Percentiles rank a stretch among this genome's conserved stretches.
Conservation (phyloP, 92 coral and sea anemone species). For the Epizoanthus stellaris region DNA sequence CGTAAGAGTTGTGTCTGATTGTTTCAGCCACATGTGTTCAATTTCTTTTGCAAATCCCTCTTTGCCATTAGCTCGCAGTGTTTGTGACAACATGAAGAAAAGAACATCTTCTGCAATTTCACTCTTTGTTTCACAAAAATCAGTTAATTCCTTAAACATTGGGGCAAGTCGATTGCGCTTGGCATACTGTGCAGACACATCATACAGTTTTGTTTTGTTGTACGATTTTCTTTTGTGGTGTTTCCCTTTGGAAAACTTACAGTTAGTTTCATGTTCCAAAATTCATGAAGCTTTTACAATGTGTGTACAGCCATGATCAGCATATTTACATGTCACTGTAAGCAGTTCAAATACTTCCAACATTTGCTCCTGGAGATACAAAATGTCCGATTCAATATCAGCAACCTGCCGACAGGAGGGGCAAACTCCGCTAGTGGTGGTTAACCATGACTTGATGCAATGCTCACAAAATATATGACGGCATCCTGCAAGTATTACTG, state of each 20-base stretch:
- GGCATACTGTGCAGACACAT: conserved; percentile 42
- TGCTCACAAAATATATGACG: too few species aligned
- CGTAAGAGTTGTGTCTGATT: conserved; percentile 29
- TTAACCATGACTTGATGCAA: conserved; percentile 29
- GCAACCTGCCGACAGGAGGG: conserved; percentile 46
- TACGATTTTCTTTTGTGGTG: conserved; percentile 31
- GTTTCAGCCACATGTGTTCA: conserved; percentile 26
- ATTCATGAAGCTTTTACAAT: background rate
- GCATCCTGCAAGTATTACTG: conserved; percentile 12
- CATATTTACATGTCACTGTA: conserved; percentile 23
- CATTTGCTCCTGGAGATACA: conserved; percentile 30
- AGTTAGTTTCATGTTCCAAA: conserved; percentile 18
- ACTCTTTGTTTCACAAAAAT: conserved; percentile 29
- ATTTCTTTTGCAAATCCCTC: conserved; percentile 17
- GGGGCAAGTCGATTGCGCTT: conserved; percentile 1
- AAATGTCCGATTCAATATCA: conserved; percentile 14
- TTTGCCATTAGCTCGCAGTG: conserved; percentile 29
- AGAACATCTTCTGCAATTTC: conserved; percentile 44
- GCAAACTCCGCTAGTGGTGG: conserved; percentile 47
- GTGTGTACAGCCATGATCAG: conserved; percentile 37
- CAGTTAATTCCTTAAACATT: conserved; percentile 13
- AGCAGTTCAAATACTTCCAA: conserved; percentile 38
- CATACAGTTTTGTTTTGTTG: conserved; percentile 39
- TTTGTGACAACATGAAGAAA: conserved; percentile 22
- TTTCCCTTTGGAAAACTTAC: conserved; percentile 40